A percentile compares a stretch with the other conserved stretches of the same genome.
Conservation (phyloP, 2,888 invertebrate species). For the Cerastoderma edule region DNA sequence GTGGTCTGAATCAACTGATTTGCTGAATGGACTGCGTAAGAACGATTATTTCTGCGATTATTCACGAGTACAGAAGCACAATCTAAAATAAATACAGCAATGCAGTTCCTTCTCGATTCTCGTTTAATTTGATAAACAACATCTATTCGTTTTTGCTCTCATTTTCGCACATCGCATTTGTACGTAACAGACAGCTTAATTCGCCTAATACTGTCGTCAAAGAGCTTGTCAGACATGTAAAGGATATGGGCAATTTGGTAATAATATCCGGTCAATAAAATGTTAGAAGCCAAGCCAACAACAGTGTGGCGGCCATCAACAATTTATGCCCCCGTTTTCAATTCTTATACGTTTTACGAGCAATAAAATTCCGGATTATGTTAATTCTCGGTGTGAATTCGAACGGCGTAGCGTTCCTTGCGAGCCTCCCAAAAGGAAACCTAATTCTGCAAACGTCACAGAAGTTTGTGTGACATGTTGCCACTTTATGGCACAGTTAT, state of each 20-base stretch:
- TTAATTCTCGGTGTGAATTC: conserved; percentile 36
- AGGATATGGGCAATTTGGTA: conserved; percentile 10
- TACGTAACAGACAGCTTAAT: too few relatives aligned
- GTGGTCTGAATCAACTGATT: too few relatives aligned
- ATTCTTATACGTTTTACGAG: conserved; percentile 45
- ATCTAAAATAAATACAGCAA: too few relatives aligned
- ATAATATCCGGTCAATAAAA: conserved; percentile 24
- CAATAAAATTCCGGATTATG: conserved; percentile 56
- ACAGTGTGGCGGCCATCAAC: conserved; percentile 11
- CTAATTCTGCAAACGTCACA: conserved; percentile 17
- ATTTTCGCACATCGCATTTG: too few relatives aligned
- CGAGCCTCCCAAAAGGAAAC: conserved; percentile 16
- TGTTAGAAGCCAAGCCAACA: conserved; percentile 10
- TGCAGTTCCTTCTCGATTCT: too few relatives aligned
- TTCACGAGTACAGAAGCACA: too few relatives aligned
- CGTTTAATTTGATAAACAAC: too few relatives aligned
- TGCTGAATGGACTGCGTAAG: too few relatives aligned
- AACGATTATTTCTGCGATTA: too few relatives aligned
- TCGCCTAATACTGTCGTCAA: too few relatives aligned
- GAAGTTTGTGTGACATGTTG: conserved; percentile 29
- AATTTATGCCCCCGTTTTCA: conserved; percentile 33
- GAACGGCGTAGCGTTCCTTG: conserved; percentile 23
- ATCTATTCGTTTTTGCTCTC: too few relatives aligned
- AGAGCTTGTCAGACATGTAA: conserved; percentile 3
- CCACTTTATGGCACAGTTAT: conserved; percentile 29